phyloP scores from a whole-genome alignment of 1,140 invertebrate species.

The Drosophila simulans region DNA sequence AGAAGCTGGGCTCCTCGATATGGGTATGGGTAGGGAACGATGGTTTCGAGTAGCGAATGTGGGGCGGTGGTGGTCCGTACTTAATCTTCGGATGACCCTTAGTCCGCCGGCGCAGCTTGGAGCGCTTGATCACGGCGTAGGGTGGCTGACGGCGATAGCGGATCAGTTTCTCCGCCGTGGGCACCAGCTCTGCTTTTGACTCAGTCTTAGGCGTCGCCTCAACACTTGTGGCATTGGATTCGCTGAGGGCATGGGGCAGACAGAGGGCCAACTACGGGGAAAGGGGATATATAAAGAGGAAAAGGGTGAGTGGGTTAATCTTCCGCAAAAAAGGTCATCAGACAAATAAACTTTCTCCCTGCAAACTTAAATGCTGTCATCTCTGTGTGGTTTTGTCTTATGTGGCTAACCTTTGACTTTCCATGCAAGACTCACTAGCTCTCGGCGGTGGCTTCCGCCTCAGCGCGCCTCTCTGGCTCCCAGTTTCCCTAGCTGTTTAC shows the following conservation, averaged over 20 bases:
- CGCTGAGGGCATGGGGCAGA: constrained; percentile 40
- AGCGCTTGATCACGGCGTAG: constrained; percentile 25
- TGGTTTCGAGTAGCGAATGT: constrained; percentile 48
- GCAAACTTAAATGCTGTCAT: constrained; percentile 37
- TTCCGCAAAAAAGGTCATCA: constrained; percentile 52
- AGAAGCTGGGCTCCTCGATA: constrained; percentile 56
- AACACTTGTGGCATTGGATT: constrained; percentile 19
- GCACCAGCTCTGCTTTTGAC: constrained; percentile 9
- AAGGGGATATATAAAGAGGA: constrained; percentile 4
- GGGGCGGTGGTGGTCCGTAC: constrained; percentile 56
- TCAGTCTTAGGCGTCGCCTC: constrained; percentile 11
- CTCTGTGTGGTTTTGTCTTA: constrained; percentile 38
- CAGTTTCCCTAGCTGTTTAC: constrained; percentile 15
- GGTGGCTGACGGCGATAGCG: constrained; percentile 69
- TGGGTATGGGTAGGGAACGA: constrained; percentile 49
- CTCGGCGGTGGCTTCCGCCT: constrained; percentile 25
- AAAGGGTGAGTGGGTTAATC: constrained; percentile 44
- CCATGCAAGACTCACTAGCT: constrained; percentile 18
- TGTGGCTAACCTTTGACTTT: constrained; percentile 46
- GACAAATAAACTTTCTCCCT: constrained; percentile 46
- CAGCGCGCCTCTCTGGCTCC: constrained; percentile 15
- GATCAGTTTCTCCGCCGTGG: constrained; percentile 62
- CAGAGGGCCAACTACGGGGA: constrained; percentile 34
- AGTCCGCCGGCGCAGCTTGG: constrained; percentile 55
- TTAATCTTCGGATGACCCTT: constrained; percentile 66